Percentiles rank a stretch among this genome's conserved stretches.
These are phyloP conservation scores for Leptopterna dolabrata DNA, from an alignment of 2,888 invertebrate genomes.

Conservation along the genomic window DNA sequence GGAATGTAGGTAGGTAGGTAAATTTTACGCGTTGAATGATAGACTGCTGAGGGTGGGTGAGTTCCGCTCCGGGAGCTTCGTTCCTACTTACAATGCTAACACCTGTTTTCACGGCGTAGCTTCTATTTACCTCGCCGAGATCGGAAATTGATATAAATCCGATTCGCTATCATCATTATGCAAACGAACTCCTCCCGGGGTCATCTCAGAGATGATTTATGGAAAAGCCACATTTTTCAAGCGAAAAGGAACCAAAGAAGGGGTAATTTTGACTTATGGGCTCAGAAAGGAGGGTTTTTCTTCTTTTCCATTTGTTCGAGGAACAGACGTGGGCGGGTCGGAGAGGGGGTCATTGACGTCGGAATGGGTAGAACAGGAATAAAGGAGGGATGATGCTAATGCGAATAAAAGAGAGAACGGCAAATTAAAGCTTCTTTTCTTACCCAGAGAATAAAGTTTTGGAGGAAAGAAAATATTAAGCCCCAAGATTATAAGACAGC, in stretches of 20 bases:
- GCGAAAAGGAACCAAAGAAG: background rate
- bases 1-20: too few species aligned
- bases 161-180: slow-evolving; percentile 7
- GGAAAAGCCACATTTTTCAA: background rate
- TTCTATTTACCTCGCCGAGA: background rate
- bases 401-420: slow-evolving; percentile 22
- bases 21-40: background rate
- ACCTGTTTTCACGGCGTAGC: background rate
- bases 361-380: background rate
- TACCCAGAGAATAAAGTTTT: background rate
- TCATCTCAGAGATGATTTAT: background rate
- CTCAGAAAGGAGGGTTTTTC: background rate
- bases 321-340: background rate
- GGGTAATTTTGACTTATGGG: background rate
- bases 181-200: background rate
- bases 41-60: background rate
- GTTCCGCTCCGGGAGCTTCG: background rate
- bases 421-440: slow-evolving; percentile 14
- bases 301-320: background rate
- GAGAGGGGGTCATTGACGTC: background rate
- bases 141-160: background rate
- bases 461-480: slow-evolving; percentile 33
- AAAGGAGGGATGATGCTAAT: slow-evolving; percentile 5
- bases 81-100: background rate
- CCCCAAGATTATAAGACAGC: slow-evolving; percentile 25